phyloP scores from a whole-genome alignment of 2,113 vertebrate species.

The Aptenodytes patagonicus region DNA sequence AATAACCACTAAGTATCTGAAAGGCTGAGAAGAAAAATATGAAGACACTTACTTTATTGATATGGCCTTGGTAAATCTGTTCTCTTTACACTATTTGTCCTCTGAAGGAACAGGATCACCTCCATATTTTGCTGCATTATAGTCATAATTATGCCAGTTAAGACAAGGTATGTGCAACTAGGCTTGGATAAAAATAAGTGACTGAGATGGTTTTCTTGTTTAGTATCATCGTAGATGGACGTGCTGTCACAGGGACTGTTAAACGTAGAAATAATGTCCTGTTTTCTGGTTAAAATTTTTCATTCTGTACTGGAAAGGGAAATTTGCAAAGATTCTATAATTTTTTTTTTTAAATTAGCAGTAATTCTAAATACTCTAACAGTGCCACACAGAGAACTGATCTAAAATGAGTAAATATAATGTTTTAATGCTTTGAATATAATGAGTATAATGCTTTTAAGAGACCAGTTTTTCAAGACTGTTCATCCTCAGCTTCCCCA shows the following conservation, averaged over 20 bases:
- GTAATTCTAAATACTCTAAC: neutral
- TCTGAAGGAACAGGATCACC: neutral
- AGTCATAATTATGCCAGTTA: neutral
- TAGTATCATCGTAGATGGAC: neutral
- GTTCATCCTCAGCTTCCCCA: neutral
- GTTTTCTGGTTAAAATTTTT: neutral
- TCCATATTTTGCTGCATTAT: neutral
- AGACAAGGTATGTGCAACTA: neutral
- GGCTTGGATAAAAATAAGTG: neutral
- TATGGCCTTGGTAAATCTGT: neutral
- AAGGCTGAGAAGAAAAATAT: neutral
- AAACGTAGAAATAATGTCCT: neutral
- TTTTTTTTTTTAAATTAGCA: neutral
- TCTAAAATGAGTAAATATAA: neutral
- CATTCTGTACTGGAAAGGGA: neutral
- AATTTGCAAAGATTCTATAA: neutral
- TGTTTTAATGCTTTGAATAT: neutral
- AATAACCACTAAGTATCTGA: neutral
- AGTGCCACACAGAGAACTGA: neutral
- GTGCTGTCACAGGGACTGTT: neutral
- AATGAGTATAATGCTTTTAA: neutral
- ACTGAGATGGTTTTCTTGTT: neutral
- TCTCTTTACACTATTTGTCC: neutral
- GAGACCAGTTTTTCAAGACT: neutral
- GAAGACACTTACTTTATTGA: neutral